A percentile compares a stretch with the other conserved stretches of the same genome.
Conservation (phyloP, 2,113 vertebrate species). For the Hiodon alosoides region DNA sequence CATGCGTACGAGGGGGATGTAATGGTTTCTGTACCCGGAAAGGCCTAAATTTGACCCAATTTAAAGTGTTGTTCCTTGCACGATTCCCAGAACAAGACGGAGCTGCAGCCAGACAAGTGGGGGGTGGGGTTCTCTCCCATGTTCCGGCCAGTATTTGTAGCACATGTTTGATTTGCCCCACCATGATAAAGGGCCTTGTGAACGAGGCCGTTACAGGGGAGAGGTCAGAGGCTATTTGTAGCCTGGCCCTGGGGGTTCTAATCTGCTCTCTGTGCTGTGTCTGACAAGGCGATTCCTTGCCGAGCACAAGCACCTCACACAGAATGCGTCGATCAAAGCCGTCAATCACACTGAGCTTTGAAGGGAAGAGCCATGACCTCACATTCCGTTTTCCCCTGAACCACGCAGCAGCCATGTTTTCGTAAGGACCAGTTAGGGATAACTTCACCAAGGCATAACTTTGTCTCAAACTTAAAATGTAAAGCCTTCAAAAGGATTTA, state of each 20-base stretch:
- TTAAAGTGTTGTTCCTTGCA: too few species aligned
- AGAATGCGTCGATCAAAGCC: slow-evolving; percentile 46
- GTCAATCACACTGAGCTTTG: neutral
- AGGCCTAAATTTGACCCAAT: too few species aligned
- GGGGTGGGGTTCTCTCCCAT: too few species aligned
- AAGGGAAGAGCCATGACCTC: slow-evolving; percentile 17
- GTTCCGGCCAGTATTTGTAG: too few species aligned
- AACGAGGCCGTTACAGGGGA: slow-evolving; percentile 47
- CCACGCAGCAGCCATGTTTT: neutral
- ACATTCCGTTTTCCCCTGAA: slow-evolving; percentile 6
- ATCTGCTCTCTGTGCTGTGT: slow-evolving; percentile 55
- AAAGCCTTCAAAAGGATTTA: slow-evolving; percentile 34
- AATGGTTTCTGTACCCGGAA: too few species aligned
- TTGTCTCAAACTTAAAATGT: slow-evolving; percentile 24
- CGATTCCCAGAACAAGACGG: too few species aligned
- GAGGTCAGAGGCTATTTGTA: slow-evolving; percentile 30
- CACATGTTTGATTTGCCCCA: too few species aligned
- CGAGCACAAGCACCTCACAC: slow-evolving; percentile 41
- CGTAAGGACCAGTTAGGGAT: neutral
- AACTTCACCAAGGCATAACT: slow-evolving; percentile 20
- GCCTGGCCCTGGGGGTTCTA: slow-evolving; percentile 35
- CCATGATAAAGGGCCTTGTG: neutral
- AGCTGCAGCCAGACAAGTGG: too few species aligned
- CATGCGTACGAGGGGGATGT: too few species aligned
- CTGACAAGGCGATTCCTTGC: slow-evolving; percentile 56